Conservation (phyloP, 1,140 invertebrate genomes). For the Drosophila persimilis region DNA sequence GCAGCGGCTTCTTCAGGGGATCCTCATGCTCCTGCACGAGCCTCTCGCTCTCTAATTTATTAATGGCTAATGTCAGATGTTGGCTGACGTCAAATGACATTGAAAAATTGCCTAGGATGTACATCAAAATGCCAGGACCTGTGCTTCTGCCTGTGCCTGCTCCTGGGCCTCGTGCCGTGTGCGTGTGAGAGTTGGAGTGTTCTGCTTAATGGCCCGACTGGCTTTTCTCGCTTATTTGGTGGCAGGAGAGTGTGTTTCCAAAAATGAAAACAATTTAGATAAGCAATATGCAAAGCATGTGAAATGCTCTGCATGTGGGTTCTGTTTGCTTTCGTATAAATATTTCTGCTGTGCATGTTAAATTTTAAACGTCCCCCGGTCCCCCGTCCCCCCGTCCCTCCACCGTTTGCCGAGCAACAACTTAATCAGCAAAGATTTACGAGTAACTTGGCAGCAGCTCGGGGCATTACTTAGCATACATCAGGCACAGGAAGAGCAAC, state of each 20-base stretch:
- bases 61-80: conserved; percentile 72
- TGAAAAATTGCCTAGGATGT: conserved; percentile 65
- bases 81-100: conserved; percentile 68
- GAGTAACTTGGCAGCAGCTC: conserved; percentile 18
- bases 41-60: conserved; percentile 63
- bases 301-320: conserved; percentile 3
- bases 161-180: conserved; percentile 2
- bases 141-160: conserved; percentile 4
- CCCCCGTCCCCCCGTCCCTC: not conserved
- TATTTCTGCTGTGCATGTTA: conserved; percentile 44
- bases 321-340: conserved; percentile 36
- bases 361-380: conserved; percentile 31
- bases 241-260: not conserved
- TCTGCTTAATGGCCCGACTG: conserved; percentile 63
- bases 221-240: conserved; percentile 42
- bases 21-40: conserved; percentile 2
- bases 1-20: conserved; percentile 2
- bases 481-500: no score
- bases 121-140: no score
- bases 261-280: conserved; percentile 72
- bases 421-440: conserved; percentile 66
- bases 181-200: conserved; percentile 10
- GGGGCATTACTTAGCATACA: conserved; percentile 35
- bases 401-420: conserved; percentile 25
- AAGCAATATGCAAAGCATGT: conserved; percentile 60